Base-by-base conservation (phyloP, 2,888 invertebrate genomes). In the Oxycera nigricornis region DNA sequence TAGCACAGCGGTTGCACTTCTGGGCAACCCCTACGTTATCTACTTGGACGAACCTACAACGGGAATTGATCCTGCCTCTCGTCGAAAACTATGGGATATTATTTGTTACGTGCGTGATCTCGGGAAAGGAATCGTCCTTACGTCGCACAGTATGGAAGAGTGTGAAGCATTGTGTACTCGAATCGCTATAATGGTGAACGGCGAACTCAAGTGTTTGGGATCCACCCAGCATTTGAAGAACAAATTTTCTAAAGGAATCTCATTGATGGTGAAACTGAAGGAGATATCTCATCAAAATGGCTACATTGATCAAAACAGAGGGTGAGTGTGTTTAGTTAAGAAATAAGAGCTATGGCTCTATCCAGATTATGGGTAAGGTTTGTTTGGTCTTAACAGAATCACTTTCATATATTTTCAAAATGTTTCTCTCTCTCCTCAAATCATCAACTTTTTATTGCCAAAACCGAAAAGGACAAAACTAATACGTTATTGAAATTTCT, bases 91-190 rank as follows among this genome's bases (percentile, higher is more conserved):
- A 31, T 95, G 95, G 95, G 88, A 91, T 79, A 90, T 91, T 0
- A 86, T 94, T 31, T 87, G 89, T 73, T 87, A 89, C 76, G 88
- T 91, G 20, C 87, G 92, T 50, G 90, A 90, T 73, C 86, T 88
- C 3, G 94, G 94, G 0, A 89, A 89, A 80, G 91, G 92, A 68
- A 88, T 95, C 41, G 88, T 95, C 75, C 87, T 95, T 77, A 94
- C 95, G 24, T 93, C 94, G 67, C 92, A 91, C 83, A 92, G 92
- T 82, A 92, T 93, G 90, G 90, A 91, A 80, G 94, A 94, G 84
- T 93, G 93, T 84, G 93, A 94, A 85, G 91, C 91, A 46, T 86
- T 94, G 6, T 93, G 94, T 82, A 91, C 92, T n/a, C 86, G 92
- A 22, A 86, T 93, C 78, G 90, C 92, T 62, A 90, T 94, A 72